phyloP scores from a whole-genome alignment of 2,888 invertebrate genomes.

The Drosophila villosipedis region DNA sequence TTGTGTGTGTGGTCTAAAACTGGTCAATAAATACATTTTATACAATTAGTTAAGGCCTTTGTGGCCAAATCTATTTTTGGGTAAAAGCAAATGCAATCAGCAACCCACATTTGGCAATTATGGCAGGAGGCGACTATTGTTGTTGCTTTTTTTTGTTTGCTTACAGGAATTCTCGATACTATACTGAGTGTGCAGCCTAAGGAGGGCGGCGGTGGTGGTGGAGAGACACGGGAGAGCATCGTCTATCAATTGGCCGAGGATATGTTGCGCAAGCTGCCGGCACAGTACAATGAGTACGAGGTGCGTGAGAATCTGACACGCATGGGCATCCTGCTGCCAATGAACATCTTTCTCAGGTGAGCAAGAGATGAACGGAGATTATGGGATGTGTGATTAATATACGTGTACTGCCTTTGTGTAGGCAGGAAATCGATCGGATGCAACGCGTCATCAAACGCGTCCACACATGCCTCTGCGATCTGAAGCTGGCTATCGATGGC shows the following conservation, averaged over 20 bases:
- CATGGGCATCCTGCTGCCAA: slow-evolving; percentile 96
- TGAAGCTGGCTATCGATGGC: slow-evolving; percentile 98
- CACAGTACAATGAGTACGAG: slow-evolving; percentile 95
- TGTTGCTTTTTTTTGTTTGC: neutral
- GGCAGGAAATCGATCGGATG: slow-evolving; percentile 93
- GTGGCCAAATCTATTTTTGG: slow-evolving; percentile 21
- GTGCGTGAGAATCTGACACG: slow-evolving; percentile 94
- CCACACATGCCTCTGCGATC: slow-evolving; percentile 92
- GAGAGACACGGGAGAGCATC: slow-evolving; percentile 96
- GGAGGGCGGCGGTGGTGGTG: slow-evolving; percentile 95
- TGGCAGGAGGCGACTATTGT: slow-evolving; percentile 17
- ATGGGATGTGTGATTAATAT: slow-evolving; percentile 13
- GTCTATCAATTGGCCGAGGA: slow-evolving; percentile 97
- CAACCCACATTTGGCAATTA: slow-evolving; percentile 43
- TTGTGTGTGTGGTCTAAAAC: slow-evolving; percentile 22
- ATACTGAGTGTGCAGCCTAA: slow-evolving; percentile 99
- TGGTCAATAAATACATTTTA: slow-evolving; percentile 44
- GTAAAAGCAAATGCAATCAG: slow-evolving; percentile 28
- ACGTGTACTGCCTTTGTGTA: slow-evolving; percentile 62
- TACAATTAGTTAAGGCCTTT: slow-evolving; percentile 21
- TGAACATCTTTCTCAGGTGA: slow-evolving; percentile 96
- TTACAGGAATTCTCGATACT: slow-evolving; percentile 92
- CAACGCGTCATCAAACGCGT: slow-evolving; percentile 93
- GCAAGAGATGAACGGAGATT: neutral
- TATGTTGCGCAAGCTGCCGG: slow-evolving; percentile 94